Conservation (phyloP, 2,888 invertebrate genomes). For the Chromoteleia sp. region DNA sequence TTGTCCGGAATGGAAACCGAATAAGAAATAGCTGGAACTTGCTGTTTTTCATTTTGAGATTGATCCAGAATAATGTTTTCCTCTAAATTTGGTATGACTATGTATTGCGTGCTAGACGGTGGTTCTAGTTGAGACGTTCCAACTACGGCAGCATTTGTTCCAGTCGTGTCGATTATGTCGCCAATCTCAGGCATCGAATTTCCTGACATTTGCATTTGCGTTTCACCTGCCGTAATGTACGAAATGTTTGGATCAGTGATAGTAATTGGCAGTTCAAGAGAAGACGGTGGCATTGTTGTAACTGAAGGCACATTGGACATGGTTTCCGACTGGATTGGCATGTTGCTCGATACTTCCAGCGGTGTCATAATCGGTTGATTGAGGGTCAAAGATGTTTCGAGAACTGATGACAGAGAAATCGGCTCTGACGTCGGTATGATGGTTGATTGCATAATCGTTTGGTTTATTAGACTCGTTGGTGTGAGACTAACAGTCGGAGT, state of each 20-base stretch:
- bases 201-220: slow-evolving; percentile 76
- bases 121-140: slow-evolving; percentile 72
- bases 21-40: slow-evolving; percentile 76
- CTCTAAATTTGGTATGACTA: slow-evolving; percentile 77
- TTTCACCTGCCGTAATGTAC: slow-evolving; percentile 75
- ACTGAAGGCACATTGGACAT: slow-evolving; percentile 82
- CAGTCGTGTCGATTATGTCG: slow-evolving; percentile 76
- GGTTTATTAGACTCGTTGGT: slow-evolving; percentile 87
- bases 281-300: slow-evolving; percentile 88
- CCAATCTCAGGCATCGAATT: slow-evolving; percentile 82
- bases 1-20: slow-evolving; percentile 80
- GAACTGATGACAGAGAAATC: slow-evolving; percentile 87
- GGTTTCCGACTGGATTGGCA: slow-evolving; percentile 83
- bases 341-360: slow-evolving; percentile 88
- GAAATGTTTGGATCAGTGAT: slow-evolving; percentile 90
- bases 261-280: slow-evolving; percentile 91
- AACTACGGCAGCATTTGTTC: slow-evolving; percentile 30
- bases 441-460: slow-evolving; percentile 85
- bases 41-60: slow-evolving; percentile 69
- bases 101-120: slow-evolving; percentile 76
- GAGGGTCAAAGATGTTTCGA: slow-evolving; percentile 91
- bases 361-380: slow-evolving; percentile 94
- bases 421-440: slow-evolving; percentile 86
- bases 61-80: slow-evolving; percentile 74
- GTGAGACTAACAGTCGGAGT: slow-evolving; percentile 84